A percentile compares a stretch with the other conserved stretches of the same genome.
These are phyloP conservation scores for Chloropsis hardwickii DNA, from an alignment of 2,113 vertebrate species.

Conservation along the genomic window DNA sequence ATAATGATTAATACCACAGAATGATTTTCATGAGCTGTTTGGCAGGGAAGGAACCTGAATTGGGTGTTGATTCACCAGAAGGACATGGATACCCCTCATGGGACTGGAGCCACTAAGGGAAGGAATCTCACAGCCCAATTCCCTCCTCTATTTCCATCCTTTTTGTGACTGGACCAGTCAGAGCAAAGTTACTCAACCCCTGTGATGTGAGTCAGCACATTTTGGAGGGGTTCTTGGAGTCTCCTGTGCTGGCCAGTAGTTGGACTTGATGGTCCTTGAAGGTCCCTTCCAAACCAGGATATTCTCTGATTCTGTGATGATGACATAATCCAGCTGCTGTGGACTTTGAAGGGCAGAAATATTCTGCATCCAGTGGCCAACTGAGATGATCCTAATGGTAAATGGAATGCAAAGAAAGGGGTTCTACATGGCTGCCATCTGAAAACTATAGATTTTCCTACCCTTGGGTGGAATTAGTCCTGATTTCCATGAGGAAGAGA, in stretches of 20 bases:
- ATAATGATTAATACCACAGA: background rate
- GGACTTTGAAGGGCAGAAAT: background rate
- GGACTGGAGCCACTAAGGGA: background rate
- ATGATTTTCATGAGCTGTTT: background rate
- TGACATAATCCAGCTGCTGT: background rate
- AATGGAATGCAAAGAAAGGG: background rate
- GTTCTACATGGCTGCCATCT: background rate
- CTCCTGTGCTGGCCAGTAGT: background rate
- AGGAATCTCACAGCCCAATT: background rate
- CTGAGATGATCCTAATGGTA: fast-evolving
- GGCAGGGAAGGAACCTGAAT: background rate
- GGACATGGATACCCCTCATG: background rate
- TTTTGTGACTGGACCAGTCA: background rate
- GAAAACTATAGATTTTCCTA: background rate
- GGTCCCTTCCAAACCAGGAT: background rate
- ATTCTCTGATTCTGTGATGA: background rate
- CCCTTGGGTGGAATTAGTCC: background rate
- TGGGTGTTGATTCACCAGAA: background rate
- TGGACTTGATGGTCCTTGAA: background rate
- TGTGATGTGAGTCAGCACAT: background rate
- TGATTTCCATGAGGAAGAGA: background rate
- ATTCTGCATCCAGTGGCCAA: background rate
- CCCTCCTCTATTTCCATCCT: background rate
- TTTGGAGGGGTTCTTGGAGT: background rate
- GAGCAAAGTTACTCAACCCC: background rate